Evolutionary conservation across 2,113 vertebrate species (phyloP).

Genomic region (Deroptyus accipitrinus): DNA sequence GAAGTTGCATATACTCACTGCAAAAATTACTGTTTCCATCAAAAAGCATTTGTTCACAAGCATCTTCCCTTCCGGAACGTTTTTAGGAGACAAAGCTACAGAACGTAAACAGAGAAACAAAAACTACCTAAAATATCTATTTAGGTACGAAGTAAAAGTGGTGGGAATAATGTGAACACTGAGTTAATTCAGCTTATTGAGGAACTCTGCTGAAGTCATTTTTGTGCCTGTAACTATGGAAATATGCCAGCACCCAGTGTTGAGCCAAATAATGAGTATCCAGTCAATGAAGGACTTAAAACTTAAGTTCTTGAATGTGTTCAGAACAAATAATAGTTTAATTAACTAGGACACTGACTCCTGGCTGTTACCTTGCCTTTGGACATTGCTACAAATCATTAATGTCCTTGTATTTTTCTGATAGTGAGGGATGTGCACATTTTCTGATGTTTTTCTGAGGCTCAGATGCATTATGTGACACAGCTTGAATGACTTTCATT

Average conservation of each 20-base stretch:
- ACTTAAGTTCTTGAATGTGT: not conserved
- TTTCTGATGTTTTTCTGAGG: not conserved
- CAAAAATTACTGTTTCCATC: not conserved
- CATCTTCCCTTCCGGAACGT: accelerated
- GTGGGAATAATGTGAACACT: not conserved
- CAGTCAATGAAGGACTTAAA: not conserved
- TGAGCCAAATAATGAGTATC: slow-evolving; percentile 1
- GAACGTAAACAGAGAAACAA: not conserved
- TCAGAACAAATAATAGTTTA: not conserved
- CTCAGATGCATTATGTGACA: not conserved
- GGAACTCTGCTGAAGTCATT: not conserved
- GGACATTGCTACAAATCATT: not conserved
- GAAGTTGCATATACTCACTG: not conserved
- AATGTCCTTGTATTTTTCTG: not conserved
- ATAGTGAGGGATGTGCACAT: accelerated
- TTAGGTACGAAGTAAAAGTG: not conserved
- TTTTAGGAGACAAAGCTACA: not conserved
- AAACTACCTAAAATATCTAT: not conserved
- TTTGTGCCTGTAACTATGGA: not conserved
- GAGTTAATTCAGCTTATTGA: not conserved
- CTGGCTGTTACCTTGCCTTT: not conserved
- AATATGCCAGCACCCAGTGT: not conserved
- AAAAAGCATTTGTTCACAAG: not conserved
- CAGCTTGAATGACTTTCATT: not conserved
- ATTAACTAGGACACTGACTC: not conserved